These are phyloP conservation scores for Haplotaxodon microlepis DNA, from an alignment of 2,113 vertebrate species.

Conservation along the genomic window DNA sequence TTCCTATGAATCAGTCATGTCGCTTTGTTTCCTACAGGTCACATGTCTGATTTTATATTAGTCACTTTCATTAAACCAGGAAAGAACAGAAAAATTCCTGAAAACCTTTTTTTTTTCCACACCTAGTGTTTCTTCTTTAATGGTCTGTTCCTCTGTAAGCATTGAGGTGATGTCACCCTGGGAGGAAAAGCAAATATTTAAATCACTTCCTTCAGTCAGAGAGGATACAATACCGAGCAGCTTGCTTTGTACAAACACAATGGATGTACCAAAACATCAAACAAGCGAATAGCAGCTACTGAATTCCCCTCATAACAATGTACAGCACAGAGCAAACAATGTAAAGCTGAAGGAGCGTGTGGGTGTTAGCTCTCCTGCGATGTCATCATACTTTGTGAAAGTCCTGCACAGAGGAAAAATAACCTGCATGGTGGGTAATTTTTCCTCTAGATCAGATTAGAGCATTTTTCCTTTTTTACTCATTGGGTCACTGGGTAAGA, in stretches of 20 bases:
- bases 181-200: background rate
- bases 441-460: background rate
- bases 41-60: background rate
- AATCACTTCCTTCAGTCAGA: background rate
- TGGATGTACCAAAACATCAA: background rate
- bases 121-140: background rate
- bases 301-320: constrained; percentile 10
- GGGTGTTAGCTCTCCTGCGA: background rate
- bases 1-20: background rate
- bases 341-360: background rate
- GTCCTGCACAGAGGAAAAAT: background rate
- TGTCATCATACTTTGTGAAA: background rate
- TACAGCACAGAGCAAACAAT: background rate
- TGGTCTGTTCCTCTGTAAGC: background rate
- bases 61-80: background rate
- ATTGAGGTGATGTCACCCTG: background rate
- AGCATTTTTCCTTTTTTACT: background rate
- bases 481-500: background rate
- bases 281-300: background rate
- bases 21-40: background rate
- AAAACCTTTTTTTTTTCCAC: background rate
- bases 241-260: background rate
- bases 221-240: background rate
- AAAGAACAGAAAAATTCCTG: background rate
- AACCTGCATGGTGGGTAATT: background rate